Conservation (phyloP, 1,140 invertebrate genomes). For the Caligus rogercresseyi region DNA sequence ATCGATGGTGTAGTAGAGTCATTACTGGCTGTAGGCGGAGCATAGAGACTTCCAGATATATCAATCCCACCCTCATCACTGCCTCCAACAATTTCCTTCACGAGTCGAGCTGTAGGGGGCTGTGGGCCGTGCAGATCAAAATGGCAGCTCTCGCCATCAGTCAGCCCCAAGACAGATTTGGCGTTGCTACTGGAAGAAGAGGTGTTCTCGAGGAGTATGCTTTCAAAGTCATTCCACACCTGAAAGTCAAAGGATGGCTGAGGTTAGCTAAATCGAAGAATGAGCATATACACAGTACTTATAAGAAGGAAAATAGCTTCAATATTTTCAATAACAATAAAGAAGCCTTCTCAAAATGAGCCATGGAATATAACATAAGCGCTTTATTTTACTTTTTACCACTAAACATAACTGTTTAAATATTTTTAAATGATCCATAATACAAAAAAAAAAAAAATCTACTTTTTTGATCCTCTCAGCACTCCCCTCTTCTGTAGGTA, state of each 20-base stretch:
- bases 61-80: neutral
- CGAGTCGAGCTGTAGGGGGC: neutral
- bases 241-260: neutral
- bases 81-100: neutral
- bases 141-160: neutral
- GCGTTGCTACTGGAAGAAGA: neutral
- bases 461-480: too few species aligned
- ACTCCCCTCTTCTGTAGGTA: too few species aligned
- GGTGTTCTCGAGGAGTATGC: neutral
- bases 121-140: neutral
- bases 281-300: too few species aligned
- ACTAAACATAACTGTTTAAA: too few species aligned
- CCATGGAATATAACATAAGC: too few species aligned
- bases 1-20: neutral
- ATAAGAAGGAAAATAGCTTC: too few species aligned
- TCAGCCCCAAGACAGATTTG: neutral
- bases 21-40: neutral
- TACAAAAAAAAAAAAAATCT: too few species aligned
- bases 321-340: too few species aligned
- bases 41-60: neutral
- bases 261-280: too few species aligned
- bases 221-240: slow-evolving; percentile 12
- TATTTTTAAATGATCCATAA: too few species aligned
- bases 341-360: too few species aligned
- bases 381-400: too few species aligned